Evolutionary conservation across 2,113 vertebrate species (phyloP), one percentile per base, ranked within the genome.

Genomic region (Choloepus hoffmanni): DNA sequence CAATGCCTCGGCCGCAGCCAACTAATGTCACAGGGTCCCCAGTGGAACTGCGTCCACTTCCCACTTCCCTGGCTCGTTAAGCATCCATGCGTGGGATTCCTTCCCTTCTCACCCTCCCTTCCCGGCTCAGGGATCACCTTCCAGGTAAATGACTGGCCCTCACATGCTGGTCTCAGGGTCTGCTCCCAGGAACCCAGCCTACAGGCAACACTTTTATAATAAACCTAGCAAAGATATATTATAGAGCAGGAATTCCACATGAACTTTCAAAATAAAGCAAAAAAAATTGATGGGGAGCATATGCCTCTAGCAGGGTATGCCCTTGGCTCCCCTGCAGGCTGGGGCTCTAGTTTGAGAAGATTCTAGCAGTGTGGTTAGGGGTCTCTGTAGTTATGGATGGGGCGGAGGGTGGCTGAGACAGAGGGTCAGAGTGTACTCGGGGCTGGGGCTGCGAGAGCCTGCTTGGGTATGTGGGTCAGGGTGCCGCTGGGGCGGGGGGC

Each of bases 201-300:
- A 90, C 95, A 82, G 92, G 94, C 92, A 94, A 96, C 65, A 74
- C 90, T 94, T 93, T 85, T 76, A 85, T 76, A 83, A 91, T 62
- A 89, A 90, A 96, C 36, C 43, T 85, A 76, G 94, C 36, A 86
- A 90, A 90, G 85, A n/a, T 78, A 28, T 58, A 24, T 60, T 91
- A 53, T 53, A 70, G 40, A 86, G 63, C 78, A 90, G 33, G 78
- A 50, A 76, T 92, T 79, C 65, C 33, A 86, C 45, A 76, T 48
- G 82, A n/a, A 73, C 91, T 82, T 77, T 84, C 13, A 78, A 91
- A 86, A 87, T 84, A 82, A 92, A 88, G 81, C 82, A 70, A 74
- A 85, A 85, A 73, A 40, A n/a, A 33, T 10, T 4, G 26, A 63
- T 13, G 33, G 79, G 24, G 28, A 58, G 74, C 2, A 0, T 21